A percentile compares a stretch with the other conserved stretches of the same genome.
Evolutionary conservation across 2,113 vertebrate species (phyloP).

Genomic region (Ageneiosus marmoratus): DNA sequence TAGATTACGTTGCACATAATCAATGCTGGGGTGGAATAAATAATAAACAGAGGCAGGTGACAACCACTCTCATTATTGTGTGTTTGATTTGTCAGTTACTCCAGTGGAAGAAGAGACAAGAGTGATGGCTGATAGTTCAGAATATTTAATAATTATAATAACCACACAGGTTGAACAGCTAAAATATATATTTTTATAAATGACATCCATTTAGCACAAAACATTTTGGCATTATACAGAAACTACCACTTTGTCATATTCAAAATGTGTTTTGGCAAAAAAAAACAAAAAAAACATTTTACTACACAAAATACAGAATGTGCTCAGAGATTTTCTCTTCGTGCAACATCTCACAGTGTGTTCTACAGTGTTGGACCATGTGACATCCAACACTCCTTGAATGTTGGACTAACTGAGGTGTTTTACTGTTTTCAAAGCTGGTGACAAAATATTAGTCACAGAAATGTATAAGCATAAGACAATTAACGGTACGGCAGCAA

Average conservation of each 20-base stretch:
- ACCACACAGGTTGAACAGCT: conserved; percentile 28
- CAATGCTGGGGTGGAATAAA: conserved; percentile 25
- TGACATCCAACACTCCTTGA: not conserved
- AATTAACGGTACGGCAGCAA: not conserved
- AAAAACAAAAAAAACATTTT: too few species aligned
- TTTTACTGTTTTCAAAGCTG: not conserved
- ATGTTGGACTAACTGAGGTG: not conserved
- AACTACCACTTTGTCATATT: conserved; percentile 18
- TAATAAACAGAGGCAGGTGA: not conserved
- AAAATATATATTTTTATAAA: conserved; percentile 65
- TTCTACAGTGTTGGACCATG: not conserved
- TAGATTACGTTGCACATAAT: conserved; percentile 8
- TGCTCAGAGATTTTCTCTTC: conserved; percentile 12
- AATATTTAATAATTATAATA: conserved; percentile 1
- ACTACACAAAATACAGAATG: conserved; percentile 11
- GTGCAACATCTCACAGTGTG: conserved; percentile 37
- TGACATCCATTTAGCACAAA: conserved; percentile 54
- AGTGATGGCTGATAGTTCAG: not conserved
- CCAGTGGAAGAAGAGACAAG: not conserved
- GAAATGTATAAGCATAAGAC: not conserved
- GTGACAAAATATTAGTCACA: not conserved
- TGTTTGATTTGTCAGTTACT: not conserved
- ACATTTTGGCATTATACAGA: conserved; percentile 11
- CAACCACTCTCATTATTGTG: not conserved
- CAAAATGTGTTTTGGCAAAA: not conserved